Evolutionary conservation across 2,888 invertebrate species (phyloP).

Genomic region (Rosalia funebris): DNA sequence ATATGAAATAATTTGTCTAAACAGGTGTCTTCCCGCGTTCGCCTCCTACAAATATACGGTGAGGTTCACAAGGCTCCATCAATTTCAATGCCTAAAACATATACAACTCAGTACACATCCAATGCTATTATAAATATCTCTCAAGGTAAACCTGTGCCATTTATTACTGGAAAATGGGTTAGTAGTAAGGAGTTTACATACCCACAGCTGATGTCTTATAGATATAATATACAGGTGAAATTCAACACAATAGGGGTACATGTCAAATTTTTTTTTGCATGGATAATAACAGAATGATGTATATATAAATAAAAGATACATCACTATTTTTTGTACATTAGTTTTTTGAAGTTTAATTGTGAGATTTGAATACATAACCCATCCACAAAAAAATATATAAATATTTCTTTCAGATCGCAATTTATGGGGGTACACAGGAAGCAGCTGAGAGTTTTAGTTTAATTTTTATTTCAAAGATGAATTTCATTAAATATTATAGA

Average conservation of each 20-base stretch:
- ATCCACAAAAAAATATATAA: too few relatives aligned
- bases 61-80: conserved; percentile 22
- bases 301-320: background rate
- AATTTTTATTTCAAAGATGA: too few relatives aligned
- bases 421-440: too few relatives aligned
- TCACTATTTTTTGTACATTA: background rate
- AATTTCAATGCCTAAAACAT: conserved; percentile 22
- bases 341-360: background rate
- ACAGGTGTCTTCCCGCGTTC: conserved; percentile 2
- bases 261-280: background rate
- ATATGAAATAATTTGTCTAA: too few relatives aligned
- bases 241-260: background rate
- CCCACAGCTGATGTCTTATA: background rate
- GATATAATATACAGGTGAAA: background rate
- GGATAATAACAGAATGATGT: background rate
- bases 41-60: background rate
- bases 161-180: conserved; percentile 33
- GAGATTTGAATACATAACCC: too few relatives aligned
- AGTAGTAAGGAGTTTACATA: conserved; percentile 8
- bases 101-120: background rate
- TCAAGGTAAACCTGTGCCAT: conserved; percentile 30
- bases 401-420: too few relatives aligned
- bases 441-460: too few relatives aligned
- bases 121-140: background rate
- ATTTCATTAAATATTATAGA: too few relatives aligned